A percentile compares a stretch with the other conserved stretches of the same genome.
Conservation (phyloP, 2,113 vertebrate species). For the Dascyllus trimaculatus region DNA sequence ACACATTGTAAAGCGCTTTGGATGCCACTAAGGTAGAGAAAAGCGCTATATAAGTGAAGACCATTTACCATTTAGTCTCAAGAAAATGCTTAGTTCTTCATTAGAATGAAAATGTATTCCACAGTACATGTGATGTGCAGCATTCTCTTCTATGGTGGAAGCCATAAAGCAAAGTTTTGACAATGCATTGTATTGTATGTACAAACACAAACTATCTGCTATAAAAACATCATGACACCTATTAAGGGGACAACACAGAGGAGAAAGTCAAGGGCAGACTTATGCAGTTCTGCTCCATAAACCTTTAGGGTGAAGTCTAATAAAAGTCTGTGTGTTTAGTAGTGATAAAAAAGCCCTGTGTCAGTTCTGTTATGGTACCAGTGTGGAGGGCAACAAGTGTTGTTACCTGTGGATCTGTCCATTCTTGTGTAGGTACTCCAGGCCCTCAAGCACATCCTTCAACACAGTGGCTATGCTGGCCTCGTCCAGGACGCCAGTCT, state of each 20-base stretch:
- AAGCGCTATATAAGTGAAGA: no score
- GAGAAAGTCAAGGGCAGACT: neutral
- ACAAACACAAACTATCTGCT: neutral
- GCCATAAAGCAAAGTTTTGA: no score
- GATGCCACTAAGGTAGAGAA: no score
- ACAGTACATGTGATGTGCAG: no score
- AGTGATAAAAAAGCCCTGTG: constrained; percentile 6
- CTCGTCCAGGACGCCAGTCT: constrained; percentile 94
- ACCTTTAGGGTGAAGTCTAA: constrained; percentile 29
- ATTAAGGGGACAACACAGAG: neutral
- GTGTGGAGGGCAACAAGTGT: neutral
- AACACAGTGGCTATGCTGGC: constrained; percentile 94
- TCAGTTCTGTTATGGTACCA: constrained; percentile 7
- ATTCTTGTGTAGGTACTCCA: constrained; percentile 97
- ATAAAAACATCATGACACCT: neutral
- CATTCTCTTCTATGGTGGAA: no score
- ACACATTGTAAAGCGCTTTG: no score
- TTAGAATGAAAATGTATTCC: neutral
- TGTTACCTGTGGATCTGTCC: constrained; percentile 96
- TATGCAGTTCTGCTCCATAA: neutral
- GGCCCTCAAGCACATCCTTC: constrained; percentile 93
- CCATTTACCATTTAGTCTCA: no score
- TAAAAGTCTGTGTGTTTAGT: neutral
- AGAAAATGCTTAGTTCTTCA: neutral
- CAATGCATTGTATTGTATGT: no score